phyloP scores from a whole-genome alignment of 2,888 invertebrate species.

The Heliothis peltigera region DNA sequence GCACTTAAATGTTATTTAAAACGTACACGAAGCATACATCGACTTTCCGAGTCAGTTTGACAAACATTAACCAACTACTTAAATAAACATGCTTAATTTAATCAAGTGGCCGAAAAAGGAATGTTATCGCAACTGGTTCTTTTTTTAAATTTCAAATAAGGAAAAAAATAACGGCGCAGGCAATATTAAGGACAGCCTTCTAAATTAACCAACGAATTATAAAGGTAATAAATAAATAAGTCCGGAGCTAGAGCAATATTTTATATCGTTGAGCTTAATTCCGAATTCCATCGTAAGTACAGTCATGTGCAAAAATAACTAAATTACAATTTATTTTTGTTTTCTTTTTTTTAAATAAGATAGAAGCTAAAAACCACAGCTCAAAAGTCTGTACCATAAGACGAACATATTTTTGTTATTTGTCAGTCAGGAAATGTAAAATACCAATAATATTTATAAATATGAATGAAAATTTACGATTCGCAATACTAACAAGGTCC shows the following conservation, averaged over 20 bases:
- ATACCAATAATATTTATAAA: conserved; percentile 21
- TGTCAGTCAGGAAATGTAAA: conserved; percentile 8
- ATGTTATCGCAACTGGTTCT: conserved; percentile 4
- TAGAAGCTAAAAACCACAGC: neutral
- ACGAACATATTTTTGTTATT: neutral
- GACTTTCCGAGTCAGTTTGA: conserved; percentile 30
- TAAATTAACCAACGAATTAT: conserved; percentile 12
- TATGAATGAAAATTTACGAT: conserved; percentile 51
- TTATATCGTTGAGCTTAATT: neutral
- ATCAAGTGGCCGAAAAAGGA: conserved; percentile 21
- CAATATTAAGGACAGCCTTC: neutral
- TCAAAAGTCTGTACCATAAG: neutral
- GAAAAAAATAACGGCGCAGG: neutral
- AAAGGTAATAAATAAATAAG: neutral
- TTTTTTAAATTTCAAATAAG: conserved; percentile 18
- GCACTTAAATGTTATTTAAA: conserved; percentile 60
- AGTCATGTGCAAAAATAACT: neutral
- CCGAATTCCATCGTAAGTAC: neutral
- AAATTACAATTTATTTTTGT: neutral
- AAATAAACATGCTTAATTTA: conserved; percentile 36
- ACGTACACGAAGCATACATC: conserved; percentile 55
- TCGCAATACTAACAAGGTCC: conserved; percentile 46
- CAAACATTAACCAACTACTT: conserved; percentile 38
- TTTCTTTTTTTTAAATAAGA: neutral
- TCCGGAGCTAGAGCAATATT: neutral